phyloP scores from a whole-genome alignment of 35 echinoderm and acorn worm genomes.

The Antedon bifida region DNA sequence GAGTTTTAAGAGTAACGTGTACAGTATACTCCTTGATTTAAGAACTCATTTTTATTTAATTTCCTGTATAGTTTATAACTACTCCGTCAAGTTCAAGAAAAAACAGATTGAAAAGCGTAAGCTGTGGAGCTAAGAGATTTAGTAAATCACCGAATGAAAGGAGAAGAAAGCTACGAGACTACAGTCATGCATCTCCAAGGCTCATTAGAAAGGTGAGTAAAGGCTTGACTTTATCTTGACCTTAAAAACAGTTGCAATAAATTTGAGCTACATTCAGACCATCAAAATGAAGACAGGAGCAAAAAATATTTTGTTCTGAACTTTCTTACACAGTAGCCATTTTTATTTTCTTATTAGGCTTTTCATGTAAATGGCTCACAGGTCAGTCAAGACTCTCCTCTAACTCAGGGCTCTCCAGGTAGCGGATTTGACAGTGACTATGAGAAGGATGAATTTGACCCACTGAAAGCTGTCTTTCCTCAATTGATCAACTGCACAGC shows the following conservation, averaged over 20 bases:
- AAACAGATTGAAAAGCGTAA: not conserved
- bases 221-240: too few relatives aligned
- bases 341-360: not conserved
- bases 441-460: slow-evolving; percentile 44
- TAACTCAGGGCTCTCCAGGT: slow-evolving; percentile 47
- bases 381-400: not conserved
- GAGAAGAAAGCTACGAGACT: not conserved
- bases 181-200: not conserved
- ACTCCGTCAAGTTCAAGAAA: slow-evolving; percentile 40
- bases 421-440: slow-evolving; percentile 38
- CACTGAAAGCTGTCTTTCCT: slow-evolving; percentile 54
- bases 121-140: not conserved
- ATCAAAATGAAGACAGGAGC: too few relatives aligned
- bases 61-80: slow-evolving; percentile 62
- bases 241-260: too few relatives aligned
- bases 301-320: too few relatives aligned
- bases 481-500: slow-evolving; percentile 47
- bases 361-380: not conserved
- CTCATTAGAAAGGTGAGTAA: not conserved
- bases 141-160: not conserved
- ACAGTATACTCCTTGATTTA: too few relatives aligned
- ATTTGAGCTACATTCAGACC: too few relatives aligned
- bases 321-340: too few relatives aligned
- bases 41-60: not conserved
- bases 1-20: too few relatives aligned